Evolutionary conservation across 2,113 vertebrate species (phyloP), one percentile per base, ranked within the genome.

Genomic region (Pygathrix nemaeus): DNA sequence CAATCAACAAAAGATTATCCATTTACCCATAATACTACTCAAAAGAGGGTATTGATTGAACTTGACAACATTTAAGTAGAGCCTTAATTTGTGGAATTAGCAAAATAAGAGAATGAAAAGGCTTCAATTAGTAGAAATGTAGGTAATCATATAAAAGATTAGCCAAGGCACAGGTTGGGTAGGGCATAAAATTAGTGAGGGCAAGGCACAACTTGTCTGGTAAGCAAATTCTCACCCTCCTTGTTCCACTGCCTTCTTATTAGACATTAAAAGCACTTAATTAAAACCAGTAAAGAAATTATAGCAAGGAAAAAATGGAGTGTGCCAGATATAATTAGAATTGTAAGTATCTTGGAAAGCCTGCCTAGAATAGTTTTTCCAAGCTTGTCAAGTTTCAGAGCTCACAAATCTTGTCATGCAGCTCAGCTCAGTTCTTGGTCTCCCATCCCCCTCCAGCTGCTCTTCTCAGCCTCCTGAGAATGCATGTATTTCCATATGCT

Each of bases 1-100:
- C 92, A 96, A 97, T 98, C 98, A 97, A 97, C 97, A 92, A 59
- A 97, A 98, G 92, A 81, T 96, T 95, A 95, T 95, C 96, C 96
- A 96, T 98, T 97, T 97, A 84, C 16, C 76, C 61, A 97, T 57
- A 83, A 97, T 25, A 64, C 90, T 90, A 83, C 79, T 95, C 72
- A 48, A 97, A 91, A 96, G 93, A 96, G 43, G 90, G 27, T 48
- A 75, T 76, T 79, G 82, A 97, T 97, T 55, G 90, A 97, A 84
- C 89, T 90, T 98, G 96, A 97, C 84, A 98, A 95, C 48, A 90
- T 96, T 97, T 97, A 96, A 98, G 94, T 78, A 88, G 92, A 88
- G 73, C 20, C 84, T 96, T 96, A 94, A 97, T 97, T 98, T 98
- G 95, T 68, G 95, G 80, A 90, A 96, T 98, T 96, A 94, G 84